Conservation (phyloP, 2,113 vertebrate species). For the Corythaeola cristata region DNA sequence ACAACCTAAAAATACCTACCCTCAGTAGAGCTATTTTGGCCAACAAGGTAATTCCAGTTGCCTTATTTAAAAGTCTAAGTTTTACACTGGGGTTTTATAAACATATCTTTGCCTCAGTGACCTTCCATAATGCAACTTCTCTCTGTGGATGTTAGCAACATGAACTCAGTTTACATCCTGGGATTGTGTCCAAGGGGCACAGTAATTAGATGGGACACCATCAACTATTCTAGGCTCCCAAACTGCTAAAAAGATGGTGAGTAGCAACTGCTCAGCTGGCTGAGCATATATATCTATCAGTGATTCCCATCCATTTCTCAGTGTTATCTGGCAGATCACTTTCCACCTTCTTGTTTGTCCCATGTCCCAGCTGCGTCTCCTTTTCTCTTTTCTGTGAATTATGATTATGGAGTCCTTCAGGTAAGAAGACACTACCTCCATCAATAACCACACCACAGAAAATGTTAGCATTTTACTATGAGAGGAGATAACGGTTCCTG, state of each 20-base stretch:
- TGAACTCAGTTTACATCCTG: neutral
- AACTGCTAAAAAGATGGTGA: neutral
- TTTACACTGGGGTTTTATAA: conserved; percentile 67
- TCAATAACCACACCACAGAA: neutral
- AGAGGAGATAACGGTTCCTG: neutral
- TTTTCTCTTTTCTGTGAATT: neutral
- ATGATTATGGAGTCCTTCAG: neutral
- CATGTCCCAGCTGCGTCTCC: neutral
- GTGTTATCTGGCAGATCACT: neutral
- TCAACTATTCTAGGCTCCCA: conserved; percentile 19
- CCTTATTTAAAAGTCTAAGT: conserved; percentile 74
- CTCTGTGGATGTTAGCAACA: conserved; percentile 28
- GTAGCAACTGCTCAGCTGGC: neutral
- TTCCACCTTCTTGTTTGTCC: neutral
- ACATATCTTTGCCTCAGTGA: conserved; percentile 66
- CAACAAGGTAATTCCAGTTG: conserved; percentile 73
- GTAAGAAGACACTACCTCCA: neutral
- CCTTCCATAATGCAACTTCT: conserved; percentile 38
- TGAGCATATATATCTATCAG: neutral
- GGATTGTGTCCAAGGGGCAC: neutral
- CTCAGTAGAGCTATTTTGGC: conserved; percentile 71
- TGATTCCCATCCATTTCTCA: neutral
- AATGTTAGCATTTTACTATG: neutral
- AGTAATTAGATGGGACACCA: conserved; percentile 9
- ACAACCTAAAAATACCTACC: conserved; percentile 70